Evolutionary conservation across 2,797 vertebrate genomes (phyloP).

Genomic region (Petrocephalus schoutedeni): DNA sequence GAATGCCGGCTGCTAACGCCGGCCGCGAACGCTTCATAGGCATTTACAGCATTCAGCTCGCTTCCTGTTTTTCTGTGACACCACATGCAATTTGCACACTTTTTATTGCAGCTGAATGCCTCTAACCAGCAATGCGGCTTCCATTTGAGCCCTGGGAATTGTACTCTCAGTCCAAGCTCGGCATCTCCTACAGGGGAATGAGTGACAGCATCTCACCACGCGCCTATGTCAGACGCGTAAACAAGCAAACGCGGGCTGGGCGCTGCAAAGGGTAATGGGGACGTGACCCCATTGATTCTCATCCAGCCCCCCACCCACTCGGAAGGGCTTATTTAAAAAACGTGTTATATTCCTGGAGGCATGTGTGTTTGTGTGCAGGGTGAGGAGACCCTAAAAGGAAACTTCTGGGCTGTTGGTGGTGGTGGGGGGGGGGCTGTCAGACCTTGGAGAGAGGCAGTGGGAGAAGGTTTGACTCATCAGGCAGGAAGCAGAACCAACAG

Average conservation of each 20-base stretch:
- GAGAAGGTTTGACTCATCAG: background rate
- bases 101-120: background rate
- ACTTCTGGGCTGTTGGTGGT: background rate
- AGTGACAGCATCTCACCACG: background rate
- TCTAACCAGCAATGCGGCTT: background rate
- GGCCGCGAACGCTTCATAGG: background rate
- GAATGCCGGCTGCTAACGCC: background rate
- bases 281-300: background rate
- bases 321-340: constrained; percentile 2
- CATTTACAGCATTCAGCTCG: background rate
- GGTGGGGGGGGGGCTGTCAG: background rate
- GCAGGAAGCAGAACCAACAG: background rate
- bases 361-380: background rate
- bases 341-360: background rate
- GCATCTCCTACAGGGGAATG: background rate
- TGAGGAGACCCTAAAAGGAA: constrained; percentile 1
- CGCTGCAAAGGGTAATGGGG: background rate
- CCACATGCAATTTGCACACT: background rate
- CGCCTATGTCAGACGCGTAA: background rate
- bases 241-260: background rate
- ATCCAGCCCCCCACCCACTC: background rate
- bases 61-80: background rate
- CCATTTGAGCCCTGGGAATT: background rate
- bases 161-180: background rate
- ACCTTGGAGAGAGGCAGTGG: background rate